Evolutionary conservation across 2,888 invertebrate species (phyloP), one percentile per base, ranked within the genome.

Genomic region (Cataglyphis altisquamis): DNA sequence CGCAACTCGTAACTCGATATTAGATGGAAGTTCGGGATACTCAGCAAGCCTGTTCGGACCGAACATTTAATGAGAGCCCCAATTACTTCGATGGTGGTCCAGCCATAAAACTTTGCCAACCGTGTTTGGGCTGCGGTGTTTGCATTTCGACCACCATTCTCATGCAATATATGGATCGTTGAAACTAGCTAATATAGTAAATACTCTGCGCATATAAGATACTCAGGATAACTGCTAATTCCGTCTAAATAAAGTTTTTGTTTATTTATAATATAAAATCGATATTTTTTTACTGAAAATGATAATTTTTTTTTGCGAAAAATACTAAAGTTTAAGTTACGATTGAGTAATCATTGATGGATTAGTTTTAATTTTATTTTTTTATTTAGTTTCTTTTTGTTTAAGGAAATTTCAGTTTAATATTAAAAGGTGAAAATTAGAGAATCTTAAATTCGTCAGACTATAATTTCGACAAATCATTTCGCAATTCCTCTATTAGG

Each of bases 1-100:
- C 68, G 32, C 62, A 39, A 62, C 84, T 80, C 41, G 68, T 64
- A 78, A 83, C 84, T 85, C 75, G 66, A 81, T 85, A 75, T 84
- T 81, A 81, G 63, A 72, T 74, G 66, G 29, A 81, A 73, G 52
- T 55, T 80, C 5, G 52, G n/a, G 25, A n/a, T 41, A 45, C 32
- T 72, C 78, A 70, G 45, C 72, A 73, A 32, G 78, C 12, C 57
- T 41, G 72, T 45, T 78, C 32, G 57, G 67, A 68, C 67, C 72
- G 36, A 55, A 10, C 67, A 57, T 64, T 73, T 86, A 84, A 86
- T 77, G 86, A 67, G 80, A 82, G 67, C 72, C 66, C 55, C n/a
- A 32, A 82, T 75, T 75, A 63, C 81, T 84, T 73, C 62, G 72
- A 82, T 36, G 84, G 77, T 77, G 81, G 81, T 84, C 84, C 82